Evolutionary conservation across 2,113 vertebrate species (phyloP).

Genomic region (Shinisaurus crocodilurus): DNA sequence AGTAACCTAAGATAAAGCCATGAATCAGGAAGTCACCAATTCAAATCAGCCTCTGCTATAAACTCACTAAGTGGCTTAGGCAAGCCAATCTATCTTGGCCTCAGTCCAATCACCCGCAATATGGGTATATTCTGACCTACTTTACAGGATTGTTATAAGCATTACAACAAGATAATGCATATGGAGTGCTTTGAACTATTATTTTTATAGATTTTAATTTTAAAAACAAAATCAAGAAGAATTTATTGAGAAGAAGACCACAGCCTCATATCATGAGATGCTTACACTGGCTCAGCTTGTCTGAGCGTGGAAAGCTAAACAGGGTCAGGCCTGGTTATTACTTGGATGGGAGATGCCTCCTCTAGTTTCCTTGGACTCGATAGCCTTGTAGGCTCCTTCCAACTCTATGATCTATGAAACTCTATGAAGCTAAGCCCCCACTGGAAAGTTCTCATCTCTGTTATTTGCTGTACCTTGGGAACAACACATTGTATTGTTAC

Average conservation of each 20-base stretch:
- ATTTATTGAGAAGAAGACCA: not conserved
- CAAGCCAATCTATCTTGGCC: not conserved
- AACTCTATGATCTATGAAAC: too few species aligned
- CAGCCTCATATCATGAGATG: not conserved
- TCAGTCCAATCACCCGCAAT: not conserved
- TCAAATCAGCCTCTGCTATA: not conserved
- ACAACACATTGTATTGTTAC: too few species aligned
- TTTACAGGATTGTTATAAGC: not conserved
- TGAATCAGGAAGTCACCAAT: not conserved
- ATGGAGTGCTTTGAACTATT: not conserved
- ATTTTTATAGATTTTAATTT: not conserved
- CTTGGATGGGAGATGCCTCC: too few species aligned
- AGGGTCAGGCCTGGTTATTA: too few species aligned
- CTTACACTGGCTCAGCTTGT: too few species aligned
- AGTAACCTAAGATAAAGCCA: not conserved
- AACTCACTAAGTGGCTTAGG: not conserved
- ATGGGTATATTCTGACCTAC: not conserved
- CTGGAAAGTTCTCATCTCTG: not conserved
- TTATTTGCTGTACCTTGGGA: not conserved
- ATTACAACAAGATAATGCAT: not conserved
- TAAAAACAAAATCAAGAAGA: not conserved
- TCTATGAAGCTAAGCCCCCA: too few species aligned
- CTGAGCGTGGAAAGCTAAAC: too few species aligned
- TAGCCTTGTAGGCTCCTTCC: too few species aligned
- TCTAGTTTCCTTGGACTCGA: too few species aligned